Conservation (phyloP, 2,113 vertebrate genomes). For the Petroica traversi region DNA sequence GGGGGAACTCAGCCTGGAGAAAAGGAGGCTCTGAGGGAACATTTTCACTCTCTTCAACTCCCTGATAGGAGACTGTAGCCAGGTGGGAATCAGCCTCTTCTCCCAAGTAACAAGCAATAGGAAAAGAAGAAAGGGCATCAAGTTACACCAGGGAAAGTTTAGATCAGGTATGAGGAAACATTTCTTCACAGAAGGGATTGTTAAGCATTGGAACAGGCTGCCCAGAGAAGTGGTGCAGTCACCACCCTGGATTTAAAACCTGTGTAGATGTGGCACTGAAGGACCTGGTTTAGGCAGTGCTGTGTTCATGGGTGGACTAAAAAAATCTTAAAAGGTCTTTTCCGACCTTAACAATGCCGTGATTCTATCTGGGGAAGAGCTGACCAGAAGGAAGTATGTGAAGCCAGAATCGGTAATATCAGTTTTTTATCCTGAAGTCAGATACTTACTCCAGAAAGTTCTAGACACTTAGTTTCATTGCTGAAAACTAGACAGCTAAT, state of each 20-base stretch:
- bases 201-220: background rate
- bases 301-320: background rate
- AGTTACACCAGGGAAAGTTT: background rate
- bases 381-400: background rate
- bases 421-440: background rate
- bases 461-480: background rate
- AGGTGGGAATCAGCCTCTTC: background rate
- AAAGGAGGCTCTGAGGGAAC: background rate
- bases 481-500: background rate
- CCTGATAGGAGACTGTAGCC: background rate
- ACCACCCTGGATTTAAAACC: background rate
- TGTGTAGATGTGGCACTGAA: background rate
- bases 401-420: background rate
- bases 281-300: background rate
- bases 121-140: background rate
- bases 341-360: background rate
- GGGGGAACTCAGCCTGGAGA: background rate
- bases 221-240: background rate
- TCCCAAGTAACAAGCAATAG: background rate
- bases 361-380: background rate
- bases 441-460: background rate
- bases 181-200: background rate
- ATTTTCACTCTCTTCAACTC: background rate
- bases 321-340: background rate
- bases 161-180: background rate